Base-by-base conservation (phyloP, 1,140 invertebrate genomes). In the Nephila pilipes region DNA sequence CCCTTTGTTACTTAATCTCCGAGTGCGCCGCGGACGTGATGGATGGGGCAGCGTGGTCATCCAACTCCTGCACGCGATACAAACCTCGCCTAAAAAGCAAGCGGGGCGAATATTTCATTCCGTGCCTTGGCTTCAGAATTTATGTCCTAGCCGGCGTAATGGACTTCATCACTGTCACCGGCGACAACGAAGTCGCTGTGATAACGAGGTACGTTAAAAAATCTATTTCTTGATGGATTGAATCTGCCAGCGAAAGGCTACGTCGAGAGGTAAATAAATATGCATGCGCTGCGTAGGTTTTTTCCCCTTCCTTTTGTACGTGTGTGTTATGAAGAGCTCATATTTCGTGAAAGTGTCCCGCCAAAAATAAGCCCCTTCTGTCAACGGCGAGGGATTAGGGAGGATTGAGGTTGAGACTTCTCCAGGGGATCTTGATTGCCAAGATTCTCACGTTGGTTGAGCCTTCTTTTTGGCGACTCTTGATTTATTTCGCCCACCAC, bases 161-260 rank as follows among this genome's bases (percentile, higher is more conserved):
- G 54, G 91, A 36, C 91, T 93, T 85, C 38, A 93, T 93, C 91
- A 93, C 87, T 79, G 91, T 93, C 91, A 87, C 38, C 87, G 65
- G 58, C 46, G 91, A 93, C 90, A 85, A 69, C 60, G 20, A 38
- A 55, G 18, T 22, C 25, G 79, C 29, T 54, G 75, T 83, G 89
- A 93, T 93, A 93, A 93, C 91, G 85, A 93, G 65, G 63, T 29
- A 65, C 90, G 90, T 92, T 92, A 93, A 93, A 93, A 93, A 93
- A 87, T 93, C 83, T 80, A 85, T 87, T n/a, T 46, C 18, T 5
- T 93, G 91, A 93, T 80, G 91, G 69, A 93, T 93, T 63, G 20
- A n/a, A 22, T 93, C 83, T 93, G 83, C 63, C 90, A 87, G 16
- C 85, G 46, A 18, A 46, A 14, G 85, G 32, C 81, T 92, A 81